phyloP scores from a whole-genome alignment of 2,888 invertebrate genomes.

The Notodonta dromedarius region DNA sequence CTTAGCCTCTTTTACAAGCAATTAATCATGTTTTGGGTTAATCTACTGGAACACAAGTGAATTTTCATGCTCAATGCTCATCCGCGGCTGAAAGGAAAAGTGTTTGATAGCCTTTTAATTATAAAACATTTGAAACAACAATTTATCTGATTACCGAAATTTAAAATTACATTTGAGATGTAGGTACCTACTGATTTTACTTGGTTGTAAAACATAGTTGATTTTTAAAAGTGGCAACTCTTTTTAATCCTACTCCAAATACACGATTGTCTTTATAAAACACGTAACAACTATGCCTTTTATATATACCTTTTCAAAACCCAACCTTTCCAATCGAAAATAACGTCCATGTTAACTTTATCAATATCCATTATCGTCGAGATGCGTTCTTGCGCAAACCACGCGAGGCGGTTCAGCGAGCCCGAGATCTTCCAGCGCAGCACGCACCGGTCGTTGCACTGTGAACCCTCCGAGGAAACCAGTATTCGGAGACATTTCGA shows the following conservation, averaged over 20 bases:
- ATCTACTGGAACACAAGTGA: background rate
- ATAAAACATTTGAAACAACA: too few species aligned
- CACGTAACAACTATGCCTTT: too few species aligned
- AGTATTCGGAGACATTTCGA: slow-evolving; percentile 34
- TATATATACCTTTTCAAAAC: too few species aligned
- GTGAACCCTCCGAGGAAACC: slow-evolving; percentile 17
- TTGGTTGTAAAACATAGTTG: too few species aligned
- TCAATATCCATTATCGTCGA: background rate
- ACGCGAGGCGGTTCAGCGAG: background rate
- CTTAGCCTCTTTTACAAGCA: background rate
- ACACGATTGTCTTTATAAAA: too few species aligned
- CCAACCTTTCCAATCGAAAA: too few species aligned
- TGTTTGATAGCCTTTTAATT: background rate
- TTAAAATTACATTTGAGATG: too few species aligned
- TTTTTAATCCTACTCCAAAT: too few species aligned
- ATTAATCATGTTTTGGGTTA: slow-evolving; percentile 4
- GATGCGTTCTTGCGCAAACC: slow-evolving; percentile 3
- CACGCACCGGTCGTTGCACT: slow-evolving; percentile 28
- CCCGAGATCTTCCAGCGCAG: background rate
- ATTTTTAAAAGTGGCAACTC: too few species aligned
- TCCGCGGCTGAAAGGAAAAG: background rate
- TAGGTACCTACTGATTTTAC: too few species aligned
- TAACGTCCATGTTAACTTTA: background rate
- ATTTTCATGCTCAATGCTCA: background rate
- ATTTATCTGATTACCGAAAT: too few species aligned